These are phyloP conservation scores for Nothoprocta perdicaria DNA, from an alignment of 2,113 vertebrate species.

Conservation along the genomic window DNA sequence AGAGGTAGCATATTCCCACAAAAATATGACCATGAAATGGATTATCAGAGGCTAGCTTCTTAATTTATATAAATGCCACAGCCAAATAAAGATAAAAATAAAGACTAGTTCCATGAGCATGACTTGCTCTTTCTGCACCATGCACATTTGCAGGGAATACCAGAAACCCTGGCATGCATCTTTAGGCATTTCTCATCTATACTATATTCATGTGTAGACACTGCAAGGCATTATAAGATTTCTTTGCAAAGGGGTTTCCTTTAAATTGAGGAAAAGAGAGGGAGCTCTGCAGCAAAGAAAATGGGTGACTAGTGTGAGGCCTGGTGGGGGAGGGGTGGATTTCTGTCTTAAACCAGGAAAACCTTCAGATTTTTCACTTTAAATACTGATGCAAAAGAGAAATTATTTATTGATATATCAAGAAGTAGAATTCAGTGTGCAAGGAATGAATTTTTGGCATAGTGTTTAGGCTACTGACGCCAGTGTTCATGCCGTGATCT, in stretches of 20 bases:
- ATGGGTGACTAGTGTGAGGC: accelerated
- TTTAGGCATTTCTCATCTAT: background rate
- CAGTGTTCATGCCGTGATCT: accelerated
- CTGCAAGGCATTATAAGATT: background rate
- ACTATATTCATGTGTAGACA: accelerated
- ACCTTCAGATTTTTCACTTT: background rate
- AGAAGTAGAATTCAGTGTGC: background rate
- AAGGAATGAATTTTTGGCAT: accelerated
- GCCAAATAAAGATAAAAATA: background rate
- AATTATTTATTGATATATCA: accelerated
- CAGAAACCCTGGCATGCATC: accelerated
- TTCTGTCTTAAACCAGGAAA: background rate
- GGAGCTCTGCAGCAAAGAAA: background rate
- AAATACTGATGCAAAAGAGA: accelerated
- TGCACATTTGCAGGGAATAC: too few relatives aligned
- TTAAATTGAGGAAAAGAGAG: background rate
- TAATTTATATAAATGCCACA: background rate
- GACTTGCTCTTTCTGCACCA: background rate
- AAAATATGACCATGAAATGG: background rate
- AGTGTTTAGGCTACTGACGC: background rate
- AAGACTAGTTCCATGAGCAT: background rate
- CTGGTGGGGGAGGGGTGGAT: too few relatives aligned
- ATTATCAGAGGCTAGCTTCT: background rate
- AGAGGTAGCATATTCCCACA: background rate
- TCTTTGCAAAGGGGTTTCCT: background rate